phyloP scores from a whole-genome alignment of 64 coral and sea anemone species.

The Porites lutea region DNA sequence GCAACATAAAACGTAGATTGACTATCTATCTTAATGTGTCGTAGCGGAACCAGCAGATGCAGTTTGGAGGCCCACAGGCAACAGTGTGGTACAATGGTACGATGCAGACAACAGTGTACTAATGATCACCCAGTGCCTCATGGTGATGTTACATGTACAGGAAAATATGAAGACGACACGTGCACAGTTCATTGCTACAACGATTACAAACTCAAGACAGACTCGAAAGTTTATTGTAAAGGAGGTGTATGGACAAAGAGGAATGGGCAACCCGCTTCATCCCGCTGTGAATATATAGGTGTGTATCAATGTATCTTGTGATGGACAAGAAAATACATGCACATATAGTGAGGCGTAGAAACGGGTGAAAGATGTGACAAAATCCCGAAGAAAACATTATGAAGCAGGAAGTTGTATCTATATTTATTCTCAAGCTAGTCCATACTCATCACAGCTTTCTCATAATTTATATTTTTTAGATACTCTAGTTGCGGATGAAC shows the following conservation, averaged over 20 bases:
- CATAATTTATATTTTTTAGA: too few species aligned
- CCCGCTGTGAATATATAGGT: background rate
- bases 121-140: slow-evolving; percentile 3
- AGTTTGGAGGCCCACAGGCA: background rate
- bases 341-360: too few species aligned
- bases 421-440: too few species aligned
- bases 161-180: slow-evolving; percentile 28
- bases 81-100: slow-evolving; percentile 39
- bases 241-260: slow-evolving; percentile 27
- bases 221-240: slow-evolving; percentile 10
- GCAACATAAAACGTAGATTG: too few species aligned
- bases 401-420: too few species aligned
- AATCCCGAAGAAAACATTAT: too few species aligned
- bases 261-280: background rate
- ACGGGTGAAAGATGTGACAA: too few species aligned
- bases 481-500: too few species aligned
- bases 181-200: background rate
- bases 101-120: slow-evolving; percentile 43
- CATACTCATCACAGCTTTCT: too few species aligned
- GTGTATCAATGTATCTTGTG: background rate
- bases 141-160: background rate
- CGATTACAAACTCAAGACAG: slow-evolving; percentile 8
- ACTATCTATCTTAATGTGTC: too few species aligned
- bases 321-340: too few species aligned
- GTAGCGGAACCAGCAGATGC: too few species aligned